Percentiles rank a stretch among this genome's conserved stretches.
These are phyloP conservation scores for Apomyelois bistriatella DNA, from an alignment of 2,888 invertebrate species.

Conservation along the genomic window DNA sequence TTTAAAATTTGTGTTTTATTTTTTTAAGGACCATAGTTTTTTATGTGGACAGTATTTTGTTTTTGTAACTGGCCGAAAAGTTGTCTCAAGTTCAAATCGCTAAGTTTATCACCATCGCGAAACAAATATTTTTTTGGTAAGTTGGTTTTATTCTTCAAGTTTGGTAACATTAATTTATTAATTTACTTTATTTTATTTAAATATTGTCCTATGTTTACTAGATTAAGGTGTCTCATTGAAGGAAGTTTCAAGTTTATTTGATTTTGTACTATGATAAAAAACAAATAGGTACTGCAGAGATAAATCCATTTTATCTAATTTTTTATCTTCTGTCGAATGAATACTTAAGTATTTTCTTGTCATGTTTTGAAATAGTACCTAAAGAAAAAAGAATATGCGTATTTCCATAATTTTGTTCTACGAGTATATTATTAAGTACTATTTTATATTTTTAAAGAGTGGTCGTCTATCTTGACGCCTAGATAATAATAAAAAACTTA, in stretches of 20 bases:
- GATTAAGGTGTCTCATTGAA: not conserved
- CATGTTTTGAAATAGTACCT: too few species aligned
- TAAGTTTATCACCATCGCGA: not conserved
- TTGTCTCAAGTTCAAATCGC: not conserved
- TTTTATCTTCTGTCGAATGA: not conserved
- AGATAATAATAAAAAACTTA: too few species aligned
- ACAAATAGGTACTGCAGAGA: not conserved
- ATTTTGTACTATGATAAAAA: too few species aligned
- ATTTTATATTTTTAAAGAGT: too few species aligned
- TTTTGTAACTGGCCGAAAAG: constrained; percentile 11
- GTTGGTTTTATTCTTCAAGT: not conserved
- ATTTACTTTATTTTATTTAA: too few species aligned
- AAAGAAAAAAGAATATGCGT: too few species aligned
- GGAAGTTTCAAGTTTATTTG: not conserved
- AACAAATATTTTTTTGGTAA: constrained; percentile 8
- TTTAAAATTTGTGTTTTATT: not conserved
- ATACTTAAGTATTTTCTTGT: too few species aligned
- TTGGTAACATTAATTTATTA: too few species aligned
- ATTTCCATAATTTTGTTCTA: too few species aligned
- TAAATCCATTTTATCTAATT: not conserved
- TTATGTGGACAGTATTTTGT: constrained; percentile 1
- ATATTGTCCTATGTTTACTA: not conserved
- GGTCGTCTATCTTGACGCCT: too few species aligned
- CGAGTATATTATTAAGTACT: too few species aligned
- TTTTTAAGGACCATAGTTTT: not conserved